Conservation (phyloP, 2,113 vertebrate genomes). For the Caretta caretta region DNA sequence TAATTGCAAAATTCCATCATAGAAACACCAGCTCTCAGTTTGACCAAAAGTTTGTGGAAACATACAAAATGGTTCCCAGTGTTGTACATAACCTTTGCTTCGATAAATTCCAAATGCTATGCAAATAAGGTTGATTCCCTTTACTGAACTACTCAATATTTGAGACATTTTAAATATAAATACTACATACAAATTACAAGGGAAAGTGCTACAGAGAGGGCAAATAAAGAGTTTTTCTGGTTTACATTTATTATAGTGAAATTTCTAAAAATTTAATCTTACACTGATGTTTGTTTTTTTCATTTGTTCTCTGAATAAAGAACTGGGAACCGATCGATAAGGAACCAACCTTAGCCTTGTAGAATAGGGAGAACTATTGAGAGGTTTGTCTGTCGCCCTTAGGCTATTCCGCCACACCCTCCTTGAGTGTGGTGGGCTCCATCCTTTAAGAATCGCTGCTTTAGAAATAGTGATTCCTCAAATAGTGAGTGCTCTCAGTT, state of each 20-base stretch:
- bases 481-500: not conserved
- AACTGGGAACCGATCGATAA: conserved; percentile 19
- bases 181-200: too few species aligned
- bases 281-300: conserved; percentile 4
- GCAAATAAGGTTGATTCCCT: too few species aligned
- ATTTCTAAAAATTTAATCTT: conserved; percentile 19
- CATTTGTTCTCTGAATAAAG: conserved; percentile 3
- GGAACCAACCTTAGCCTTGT: conserved; percentile 4
- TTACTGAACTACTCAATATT: too few species aligned
- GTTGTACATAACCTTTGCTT: too few species aligned
- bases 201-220: too few species aligned
- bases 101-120: too few species aligned
- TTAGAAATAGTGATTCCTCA: not conserved
- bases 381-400: conserved; percentile 34
- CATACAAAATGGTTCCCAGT: too few species aligned
- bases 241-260: not conserved
- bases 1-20: too few species aligned
- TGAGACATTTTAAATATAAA: too few species aligned
- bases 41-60: too few species aligned
- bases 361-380: conserved; percentile 35
- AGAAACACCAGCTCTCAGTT: too few species aligned
- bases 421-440: not conserved
- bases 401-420: not conserved
- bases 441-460: not conserved
- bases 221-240: too few species aligned